Percentiles rank a stretch among this genome's conserved stretches.
Evolutionary conservation across 2,113 vertebrate species (phyloP).

Genomic region (Prolemur simus): DNA sequence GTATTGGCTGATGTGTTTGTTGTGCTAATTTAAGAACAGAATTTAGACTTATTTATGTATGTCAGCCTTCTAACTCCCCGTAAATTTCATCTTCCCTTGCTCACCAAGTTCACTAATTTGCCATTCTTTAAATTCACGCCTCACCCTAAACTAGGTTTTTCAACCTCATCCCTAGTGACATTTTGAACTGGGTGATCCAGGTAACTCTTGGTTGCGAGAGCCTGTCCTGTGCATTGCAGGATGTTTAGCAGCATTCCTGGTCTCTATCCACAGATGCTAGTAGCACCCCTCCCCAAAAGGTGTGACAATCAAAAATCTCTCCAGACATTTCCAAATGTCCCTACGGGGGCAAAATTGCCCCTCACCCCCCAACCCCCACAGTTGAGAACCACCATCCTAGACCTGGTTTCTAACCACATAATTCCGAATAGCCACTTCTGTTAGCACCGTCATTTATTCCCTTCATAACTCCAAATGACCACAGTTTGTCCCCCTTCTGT

Average conservation of each 20-base stretch:
- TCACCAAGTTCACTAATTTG: not conserved
- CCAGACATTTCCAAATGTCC: not conserved
- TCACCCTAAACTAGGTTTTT: not conserved
- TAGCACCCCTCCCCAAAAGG: not conserved
- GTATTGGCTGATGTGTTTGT: not conserved
- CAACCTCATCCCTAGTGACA: not conserved
- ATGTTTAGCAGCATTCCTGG: not conserved
- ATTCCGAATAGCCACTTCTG: not conserved
- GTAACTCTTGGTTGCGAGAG: not conserved
- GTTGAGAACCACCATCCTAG: not conserved
- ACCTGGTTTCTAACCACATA: not conserved
- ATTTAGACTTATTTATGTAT: not conserved
- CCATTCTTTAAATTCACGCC: not conserved
- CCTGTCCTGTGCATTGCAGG: not conserved
- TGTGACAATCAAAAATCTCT: not conserved
- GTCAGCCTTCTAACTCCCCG: not conserved
- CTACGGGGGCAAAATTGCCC: not conserved
- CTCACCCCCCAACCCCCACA: fast-evolving
- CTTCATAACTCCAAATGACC: not conserved
- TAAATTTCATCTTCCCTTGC: not conserved
- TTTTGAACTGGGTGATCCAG: not conserved
- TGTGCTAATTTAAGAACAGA: not conserved
- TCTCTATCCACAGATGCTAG: not conserved
- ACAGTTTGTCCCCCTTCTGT: not conserved
- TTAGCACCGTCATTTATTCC: not conserved